Conservation (phyloP, 2,113 vertebrate species). For the Puntigrus tetrazona region DNA sequence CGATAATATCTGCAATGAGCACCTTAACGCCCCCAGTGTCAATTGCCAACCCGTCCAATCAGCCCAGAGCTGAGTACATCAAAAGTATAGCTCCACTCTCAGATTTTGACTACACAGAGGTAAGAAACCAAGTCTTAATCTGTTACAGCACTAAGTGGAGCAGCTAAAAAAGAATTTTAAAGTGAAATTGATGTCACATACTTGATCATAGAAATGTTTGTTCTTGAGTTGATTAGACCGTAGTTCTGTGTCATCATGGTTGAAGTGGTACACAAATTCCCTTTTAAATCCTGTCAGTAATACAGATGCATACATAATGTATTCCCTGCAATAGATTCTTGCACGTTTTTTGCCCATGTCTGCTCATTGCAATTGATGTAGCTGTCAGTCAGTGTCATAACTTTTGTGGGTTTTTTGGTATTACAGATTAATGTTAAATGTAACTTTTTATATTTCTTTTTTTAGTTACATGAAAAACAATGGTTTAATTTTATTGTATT, state of each 20-base stretch:
- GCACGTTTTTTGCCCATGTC: background rate
- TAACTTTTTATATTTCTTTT: background rate
- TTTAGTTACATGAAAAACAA: background rate
- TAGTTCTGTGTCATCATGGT: background rate
- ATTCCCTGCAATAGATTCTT: background rate
- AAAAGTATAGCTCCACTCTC: slow-evolving; percentile 89
- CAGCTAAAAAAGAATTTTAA: background rate
- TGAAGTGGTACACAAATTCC: background rate
- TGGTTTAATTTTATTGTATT: background rate
- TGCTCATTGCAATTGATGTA: background rate
- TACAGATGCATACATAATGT: background rate
- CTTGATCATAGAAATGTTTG: background rate
- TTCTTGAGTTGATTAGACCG: background rate
- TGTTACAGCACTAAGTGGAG: background rate
- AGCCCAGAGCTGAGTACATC: slow-evolving; percentile 88
- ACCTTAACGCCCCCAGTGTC: slow-evolving; percentile 91
- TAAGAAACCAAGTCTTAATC: slow-evolving; percentile 59
- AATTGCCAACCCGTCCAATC: slow-evolving; percentile 85
- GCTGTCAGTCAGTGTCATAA: background rate
- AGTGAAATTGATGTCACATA: background rate
- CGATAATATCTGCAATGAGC: slow-evolving; percentile 90
- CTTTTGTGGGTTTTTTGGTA: background rate
- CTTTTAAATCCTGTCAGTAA: background rate
- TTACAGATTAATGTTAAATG: background rate
- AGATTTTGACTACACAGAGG: slow-evolving; percentile 90